phyloP scores from a whole-genome alignment of 2,113 vertebrate genomes.

The Coptodon rendalli region DNA sequence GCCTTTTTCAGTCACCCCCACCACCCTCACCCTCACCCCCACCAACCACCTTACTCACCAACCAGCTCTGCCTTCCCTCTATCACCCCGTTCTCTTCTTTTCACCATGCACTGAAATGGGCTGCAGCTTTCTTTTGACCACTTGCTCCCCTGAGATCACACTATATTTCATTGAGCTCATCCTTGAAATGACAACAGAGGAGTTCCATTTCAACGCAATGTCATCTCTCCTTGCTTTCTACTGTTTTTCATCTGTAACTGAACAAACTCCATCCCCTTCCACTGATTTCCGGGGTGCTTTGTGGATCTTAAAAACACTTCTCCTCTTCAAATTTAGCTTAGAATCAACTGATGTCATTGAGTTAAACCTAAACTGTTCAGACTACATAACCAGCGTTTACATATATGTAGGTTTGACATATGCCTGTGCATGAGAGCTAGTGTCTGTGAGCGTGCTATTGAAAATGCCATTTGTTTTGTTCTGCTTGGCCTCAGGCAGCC shows the following conservation, averaged over 20 bases:
- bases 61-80: constrained; percentile 30
- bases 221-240: not conserved
- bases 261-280: not conserved
- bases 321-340: not conserved
- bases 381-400: not conserved
- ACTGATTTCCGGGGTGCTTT: not conserved
- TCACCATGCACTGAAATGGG: constrained; percentile 53
- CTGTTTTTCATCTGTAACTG: not conserved
- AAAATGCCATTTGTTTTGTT: constrained; percentile 46
- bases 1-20: constrained; percentile 84
- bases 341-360: not conserved
- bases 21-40: not conserved
- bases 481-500: constrained; percentile 47
- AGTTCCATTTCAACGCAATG: not conserved
- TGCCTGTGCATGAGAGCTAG: not conserved
- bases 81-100: constrained; percentile 48
- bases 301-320: not conserved
- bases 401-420: not conserved
- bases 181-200: constrained; percentile 33
- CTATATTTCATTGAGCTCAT: constrained; percentile 36
- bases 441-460: constrained; percentile 10
- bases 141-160: constrained; percentile 44
- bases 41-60: not conserved
- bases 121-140: constrained; percentile 33
- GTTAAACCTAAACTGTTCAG: not conserved